Evolutionary conservation across 1,140 invertebrate species (phyloP).

Genomic region (Caenorhabditis latens): DNA sequence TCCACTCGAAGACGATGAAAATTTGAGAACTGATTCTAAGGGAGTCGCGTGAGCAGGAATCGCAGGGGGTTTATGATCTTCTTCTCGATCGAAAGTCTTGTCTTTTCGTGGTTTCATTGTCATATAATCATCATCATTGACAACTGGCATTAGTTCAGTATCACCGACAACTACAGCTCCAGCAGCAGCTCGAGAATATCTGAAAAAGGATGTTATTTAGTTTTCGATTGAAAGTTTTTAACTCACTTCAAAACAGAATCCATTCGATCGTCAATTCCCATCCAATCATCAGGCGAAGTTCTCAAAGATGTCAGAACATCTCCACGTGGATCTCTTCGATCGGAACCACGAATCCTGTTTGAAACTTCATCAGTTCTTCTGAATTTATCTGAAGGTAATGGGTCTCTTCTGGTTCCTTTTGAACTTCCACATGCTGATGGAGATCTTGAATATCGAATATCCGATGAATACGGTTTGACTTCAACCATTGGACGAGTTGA

Average conservation of each 20-base stretch:
- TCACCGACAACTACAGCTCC: conserved; percentile 51
- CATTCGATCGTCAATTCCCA: conserved; percentile 55
- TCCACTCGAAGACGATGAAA: background rate
- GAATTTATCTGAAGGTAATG: conserved; percentile 22
- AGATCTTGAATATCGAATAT: conserved; percentile 47
- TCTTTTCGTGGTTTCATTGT: conserved; percentile 66
- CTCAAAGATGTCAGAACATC: conserved; percentile 16
- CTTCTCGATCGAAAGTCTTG: background rate
- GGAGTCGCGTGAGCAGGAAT: conserved; percentile 27
- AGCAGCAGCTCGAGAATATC: conserved; percentile 45
- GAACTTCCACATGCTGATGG: conserved; percentile 41
- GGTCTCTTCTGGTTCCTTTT: conserved; percentile 28
- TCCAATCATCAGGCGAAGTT: conserved; percentile 56
- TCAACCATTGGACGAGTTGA: conserved; percentile 43
- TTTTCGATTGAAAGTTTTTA: background rate
- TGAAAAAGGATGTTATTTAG: conserved; percentile 4
- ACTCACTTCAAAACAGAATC: conserved; percentile 54
- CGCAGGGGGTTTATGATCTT: background rate
- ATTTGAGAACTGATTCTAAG: conserved; percentile 21
- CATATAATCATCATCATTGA: conserved; percentile 67
- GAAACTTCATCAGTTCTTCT: background rate
- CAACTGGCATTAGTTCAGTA: conserved; percentile 58
- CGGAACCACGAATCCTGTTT: background rate
- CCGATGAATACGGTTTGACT: conserved; percentile 52
- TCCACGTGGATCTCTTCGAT: conserved; percentile 46